Conservation (phyloP, 2,888 invertebrate species). For the Melanotus villosus region DNA sequence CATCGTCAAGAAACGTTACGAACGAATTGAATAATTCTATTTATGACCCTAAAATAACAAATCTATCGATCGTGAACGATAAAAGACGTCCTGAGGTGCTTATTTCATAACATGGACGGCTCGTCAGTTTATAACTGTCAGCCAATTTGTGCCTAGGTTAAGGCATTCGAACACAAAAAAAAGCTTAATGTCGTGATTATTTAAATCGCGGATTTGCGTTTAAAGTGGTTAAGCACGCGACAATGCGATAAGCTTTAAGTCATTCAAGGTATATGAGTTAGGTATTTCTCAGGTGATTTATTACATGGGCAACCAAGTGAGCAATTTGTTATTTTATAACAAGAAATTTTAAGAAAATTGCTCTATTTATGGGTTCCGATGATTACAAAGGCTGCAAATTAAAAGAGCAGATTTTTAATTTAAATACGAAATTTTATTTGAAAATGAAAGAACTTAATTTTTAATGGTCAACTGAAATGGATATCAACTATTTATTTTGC, state of each 20-base stretch:
- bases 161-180: neutral
- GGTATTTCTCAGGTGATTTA: slow-evolving; percentile 6
- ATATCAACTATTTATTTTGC: neutral
- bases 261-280: neutral
- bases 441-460: too few relatives aligned
- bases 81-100: slow-evolving; percentile 1
- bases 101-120: neutral
- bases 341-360: neutral
- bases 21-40: slow-evolving; percentile 20
- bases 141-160: neutral
- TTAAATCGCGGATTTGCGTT: slow-evolving; percentile 1
- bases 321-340: neutral
- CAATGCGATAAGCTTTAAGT: neutral
- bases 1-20: slow-evolving; percentile 9
- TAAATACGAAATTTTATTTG: too few relatives aligned
- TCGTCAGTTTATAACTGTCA: slow-evolving; percentile 1
- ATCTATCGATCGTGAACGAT: slow-evolving; percentile 16
- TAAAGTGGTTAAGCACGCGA: slow-evolving; percentile 6
- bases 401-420: too few relatives aligned
- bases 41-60: slow-evolving; percentile 11
- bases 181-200: neutral
- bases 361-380: too few relatives aligned
- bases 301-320: neutral
- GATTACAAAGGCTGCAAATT: too few relatives aligned
- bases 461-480: too few relatives aligned